Evolutionary conservation across 2,113 vertebrate genomes (phyloP), one percentile per base, ranked within the genome.

Genomic region (Copsychus sechellarum): DNA sequence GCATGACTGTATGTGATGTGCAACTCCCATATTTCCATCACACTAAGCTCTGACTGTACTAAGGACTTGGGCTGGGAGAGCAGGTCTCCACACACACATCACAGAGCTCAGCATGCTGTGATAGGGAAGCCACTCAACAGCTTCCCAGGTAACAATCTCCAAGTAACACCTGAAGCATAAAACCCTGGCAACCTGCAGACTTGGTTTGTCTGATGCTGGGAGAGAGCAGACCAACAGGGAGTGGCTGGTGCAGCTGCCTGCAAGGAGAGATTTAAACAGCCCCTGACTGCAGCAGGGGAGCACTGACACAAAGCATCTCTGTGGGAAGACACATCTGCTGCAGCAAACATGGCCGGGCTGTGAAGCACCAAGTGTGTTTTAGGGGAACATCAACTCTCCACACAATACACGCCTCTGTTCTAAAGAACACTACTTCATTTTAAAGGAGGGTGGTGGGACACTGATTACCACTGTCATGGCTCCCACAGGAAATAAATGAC

Each of bases 51-150:
- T 38, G 11, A 31, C 1, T 67, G 38, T 26, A 56, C 57, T 3
- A 22, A n/a, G n/a, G 70, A 48, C 79, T 28, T 26, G 40, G 26
- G n/a, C 65, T 71, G 53, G 65, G 57, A 74, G 47, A 74, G 17
- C 60, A 73, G 19, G 29, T 58, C 29, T 24, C 6, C 42, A 28
- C 8, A 34, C 22, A 50, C 9, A 25, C 20, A 38, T 22, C 31
- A 28, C 2, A 1, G 6, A 34, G 40, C 38, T 70, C 66, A 47
- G 45, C 0, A 0, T 13, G 36, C 20, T 1, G 1, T 38, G 45
- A 45, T 10, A 22, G 23, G 50, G 14, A 86, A 92, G 50, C 43
- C 82, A n/a, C 74, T 51, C 45, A 48, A 56, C 9, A 84, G 57
- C 81, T 79, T 79, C 60, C 77, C 22, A 54, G 43, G 10, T 0